Percentiles rank a stretch among this genome's conserved stretches.
Evolutionary conservation across 1,140 invertebrate species (phyloP).

Genomic region (Zaprionus ornatus): DNA sequence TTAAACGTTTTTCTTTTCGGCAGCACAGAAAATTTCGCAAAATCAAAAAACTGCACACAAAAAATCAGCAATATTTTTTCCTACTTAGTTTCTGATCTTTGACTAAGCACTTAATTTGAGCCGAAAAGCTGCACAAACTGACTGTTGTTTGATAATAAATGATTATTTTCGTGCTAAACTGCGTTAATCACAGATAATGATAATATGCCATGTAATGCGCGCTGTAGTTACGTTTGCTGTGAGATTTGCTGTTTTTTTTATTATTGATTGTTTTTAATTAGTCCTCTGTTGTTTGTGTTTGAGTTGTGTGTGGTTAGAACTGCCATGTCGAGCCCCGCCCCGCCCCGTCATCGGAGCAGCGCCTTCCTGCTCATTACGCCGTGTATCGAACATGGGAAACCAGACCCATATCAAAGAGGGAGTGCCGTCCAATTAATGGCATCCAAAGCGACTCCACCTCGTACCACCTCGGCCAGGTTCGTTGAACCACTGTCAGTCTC

Average conservation of each 20-base stretch:
- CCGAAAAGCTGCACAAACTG: constrained; percentile 17
- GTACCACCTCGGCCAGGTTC: constrained; percentile 42
- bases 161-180: constrained; percentile 77
- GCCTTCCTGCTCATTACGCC: constrained; percentile 58
- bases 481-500: constrained; percentile 47
- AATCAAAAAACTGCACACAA: constrained; percentile 25
- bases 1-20: constrained; percentile 43
- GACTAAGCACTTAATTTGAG: constrained; percentile 73
- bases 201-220: constrained; percentile 59
- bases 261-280: constrained; percentile 82
- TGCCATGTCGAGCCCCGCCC: constrained; percentile 2
- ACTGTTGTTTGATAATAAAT: constrained; percentile 70
- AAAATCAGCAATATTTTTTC: constrained; percentile 12
- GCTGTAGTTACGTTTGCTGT: constrained; percentile 3
- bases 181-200: constrained; percentile 76
- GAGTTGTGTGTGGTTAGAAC: constrained; percentile 40
- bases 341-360: constrained; percentile 41
- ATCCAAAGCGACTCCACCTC: constrained; percentile 37
- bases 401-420: constrained; percentile 60
- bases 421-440: constrained; percentile 60
- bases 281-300: constrained; percentile 34
- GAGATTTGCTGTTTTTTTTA: constrained; percentile 27
- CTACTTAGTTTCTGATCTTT: constrained; percentile 28
- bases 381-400: not conserved
- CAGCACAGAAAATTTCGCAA: constrained; percentile 57